These are phyloP conservation scores for Cerastis leucographa DNA, from an alignment of 2,888 invertebrate genomes.

Conservation along the genomic window DNA sequence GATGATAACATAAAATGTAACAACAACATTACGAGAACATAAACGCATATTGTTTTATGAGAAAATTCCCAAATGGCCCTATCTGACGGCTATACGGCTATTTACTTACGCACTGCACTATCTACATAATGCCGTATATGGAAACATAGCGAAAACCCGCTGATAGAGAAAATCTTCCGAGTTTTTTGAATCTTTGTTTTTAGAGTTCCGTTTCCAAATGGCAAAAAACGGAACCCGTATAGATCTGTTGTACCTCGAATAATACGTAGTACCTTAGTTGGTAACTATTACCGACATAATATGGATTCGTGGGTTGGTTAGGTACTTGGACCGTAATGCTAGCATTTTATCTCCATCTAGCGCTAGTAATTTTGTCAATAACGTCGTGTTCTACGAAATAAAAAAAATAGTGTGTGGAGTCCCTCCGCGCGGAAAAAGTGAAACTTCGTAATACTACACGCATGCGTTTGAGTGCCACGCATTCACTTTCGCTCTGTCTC, in stretches of 20 bases:
- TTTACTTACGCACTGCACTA: conserved; percentile 38
- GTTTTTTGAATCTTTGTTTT: not conserved
- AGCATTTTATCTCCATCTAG: no score
- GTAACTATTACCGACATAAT: no score
- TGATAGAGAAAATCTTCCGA: not conserved
- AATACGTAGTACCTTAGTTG: no score
- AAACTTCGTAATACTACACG: no score
- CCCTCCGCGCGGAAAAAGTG: no score
- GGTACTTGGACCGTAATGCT: not conserved
- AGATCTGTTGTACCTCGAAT: no score
- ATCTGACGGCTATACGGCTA: conserved; percentile 13
- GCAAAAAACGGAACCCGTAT: no score
- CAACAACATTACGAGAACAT: conserved; percentile 37
- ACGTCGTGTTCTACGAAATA: not conserved
- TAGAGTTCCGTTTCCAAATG: not conserved
- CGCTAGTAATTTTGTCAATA: not conserved
- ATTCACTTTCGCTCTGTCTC: no score
- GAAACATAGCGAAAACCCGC: conserved; percentile 2
- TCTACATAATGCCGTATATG: conserved; percentile 12
- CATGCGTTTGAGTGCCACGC: no score
- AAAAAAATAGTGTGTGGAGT: no score
- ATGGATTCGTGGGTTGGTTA: not conserved
- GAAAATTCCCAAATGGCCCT: conserved; percentile 45
- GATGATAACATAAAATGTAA: conserved; percentile 3
- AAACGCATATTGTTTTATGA: conserved; percentile 33